Evolutionary conservation across 2,113 vertebrate genomes (phyloP), one percentile per base, ranked within the genome.

Genomic region (Neopipo cinnamomea): DNA sequence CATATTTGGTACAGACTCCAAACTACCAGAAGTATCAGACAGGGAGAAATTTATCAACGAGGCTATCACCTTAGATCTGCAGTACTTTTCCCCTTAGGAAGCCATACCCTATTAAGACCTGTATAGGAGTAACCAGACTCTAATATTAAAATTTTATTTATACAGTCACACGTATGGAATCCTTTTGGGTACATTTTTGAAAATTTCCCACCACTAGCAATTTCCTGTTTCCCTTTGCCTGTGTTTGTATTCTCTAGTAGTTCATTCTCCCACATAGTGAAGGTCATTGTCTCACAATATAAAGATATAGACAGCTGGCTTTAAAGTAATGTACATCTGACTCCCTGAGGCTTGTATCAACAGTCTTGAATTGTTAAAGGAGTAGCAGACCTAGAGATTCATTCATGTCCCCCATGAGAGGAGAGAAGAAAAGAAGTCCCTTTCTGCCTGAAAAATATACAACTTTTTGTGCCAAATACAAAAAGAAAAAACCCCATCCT

Each of bases 221-320:
- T 97, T 96, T 97, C 96, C 95, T 95, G 94, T 93, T 94, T 96
- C 93, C 70, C 39, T 82, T 91, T 91, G 44, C 58, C 89, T 76
- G 28, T 96, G 88, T 94, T 96, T 96, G 59, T 88, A 30, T 90
- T 93, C 76, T 93, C 61, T 78, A 62, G 49, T 86, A 95, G 94
- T 93, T 97, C 94, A 95, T 80, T 95, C 92, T 95, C 95, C 89
- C 94, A 95, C 92, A 88, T 90, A 94, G 78, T 37, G 58, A 95
- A 95, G 96, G 96, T 97, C 94, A 95, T 33, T 90, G 91, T 94
- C 94, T 89, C 96, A 95, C 88, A 93, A 93, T 84, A 95, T 88
- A 94, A 74, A 96, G 89, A 94, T 89, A 91, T 49, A 96, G 94
- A 91, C 92, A 96, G 75, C 91, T 96, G 96, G 91, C 88, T 96